These are phyloP conservation scores for Drosophila prostipennis DNA, from an alignment of 2,888 invertebrate genomes.

Conservation along the genomic window DNA sequence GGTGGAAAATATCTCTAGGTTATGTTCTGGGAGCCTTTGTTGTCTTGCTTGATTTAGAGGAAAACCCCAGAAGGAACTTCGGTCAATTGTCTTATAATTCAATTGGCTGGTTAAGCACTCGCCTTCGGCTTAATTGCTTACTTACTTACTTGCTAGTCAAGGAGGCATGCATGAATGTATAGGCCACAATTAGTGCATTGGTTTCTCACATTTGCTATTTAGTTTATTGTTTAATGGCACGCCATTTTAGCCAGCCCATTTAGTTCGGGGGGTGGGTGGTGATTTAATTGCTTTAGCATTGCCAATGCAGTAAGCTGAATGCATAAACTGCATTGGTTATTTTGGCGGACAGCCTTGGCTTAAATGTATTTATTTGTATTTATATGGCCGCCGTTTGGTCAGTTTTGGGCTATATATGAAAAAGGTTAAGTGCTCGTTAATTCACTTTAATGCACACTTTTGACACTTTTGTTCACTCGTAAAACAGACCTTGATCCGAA, in stretches of 20 bases:
- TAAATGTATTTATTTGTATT: constrained; percentile 14
- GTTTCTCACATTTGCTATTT: constrained; percentile 45
- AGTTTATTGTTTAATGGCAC: constrained; percentile 62
- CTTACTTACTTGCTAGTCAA: constrained; percentile 39
- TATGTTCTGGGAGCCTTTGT: constrained; percentile 16
- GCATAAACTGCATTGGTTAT: constrained; percentile 18
- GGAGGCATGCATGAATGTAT: constrained; percentile 43
- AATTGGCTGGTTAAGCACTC: constrained; percentile 10
- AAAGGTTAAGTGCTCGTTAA: constrained; percentile 55
- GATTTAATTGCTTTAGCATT: constrained; percentile 64
- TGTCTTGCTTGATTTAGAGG: neutral
- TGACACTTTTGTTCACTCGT: constrained; percentile 44
- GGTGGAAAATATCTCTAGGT: constrained; percentile 16
- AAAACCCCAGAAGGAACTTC: constrained; percentile 9
- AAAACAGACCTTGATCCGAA: constrained; percentile 19
- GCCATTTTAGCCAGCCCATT: constrained; percentile 51
- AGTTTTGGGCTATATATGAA: constrained; percentile 34
- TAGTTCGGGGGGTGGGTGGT: constrained; percentile 15
- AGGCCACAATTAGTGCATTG: constrained; percentile 54
- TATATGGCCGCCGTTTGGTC: constrained; percentile 15
- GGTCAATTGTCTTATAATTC: constrained; percentile 25
- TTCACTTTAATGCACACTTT: constrained; percentile 50
- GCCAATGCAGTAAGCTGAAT: constrained; percentile 44
- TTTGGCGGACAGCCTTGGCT: constrained; percentile 28
- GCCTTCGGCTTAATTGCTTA: constrained; percentile 36